phyloP scores from a whole-genome alignment of 2,888 invertebrate species.

The Orthonychiurus folsomi region DNA sequence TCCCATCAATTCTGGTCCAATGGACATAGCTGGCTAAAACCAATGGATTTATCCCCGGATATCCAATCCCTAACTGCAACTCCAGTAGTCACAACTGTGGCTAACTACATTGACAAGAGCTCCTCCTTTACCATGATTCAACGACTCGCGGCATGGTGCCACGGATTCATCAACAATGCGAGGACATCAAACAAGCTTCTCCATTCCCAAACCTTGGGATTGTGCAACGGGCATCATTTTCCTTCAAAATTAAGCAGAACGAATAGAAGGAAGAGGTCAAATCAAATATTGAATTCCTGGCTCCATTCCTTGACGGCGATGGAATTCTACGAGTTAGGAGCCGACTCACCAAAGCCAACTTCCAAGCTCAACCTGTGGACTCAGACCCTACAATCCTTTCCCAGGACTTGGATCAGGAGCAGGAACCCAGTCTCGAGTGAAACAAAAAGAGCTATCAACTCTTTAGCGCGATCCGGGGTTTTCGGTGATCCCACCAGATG shows the following conservation, averaged over 20 bases:
- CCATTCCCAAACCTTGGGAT: neutral
- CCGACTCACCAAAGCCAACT: neutral
- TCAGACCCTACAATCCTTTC: neutral
- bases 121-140: slow-evolving; percentile 1
- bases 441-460: too few relatives aligned
- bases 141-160: slow-evolving; percentile 6
- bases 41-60: neutral
- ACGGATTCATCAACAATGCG: slow-evolving; percentile 4
- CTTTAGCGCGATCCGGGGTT: too few relatives aligned
- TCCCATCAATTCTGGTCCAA: slow-evolving; percentile 13
- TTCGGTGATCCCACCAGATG: too few relatives aligned
- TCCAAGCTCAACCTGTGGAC: neutral
- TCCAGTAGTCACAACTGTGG: neutral
- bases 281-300: neutral
- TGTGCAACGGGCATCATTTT: neutral
- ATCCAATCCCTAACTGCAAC: neutral
- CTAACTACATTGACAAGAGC: neutral
- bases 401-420: neutral
- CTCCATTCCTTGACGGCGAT: neutral
- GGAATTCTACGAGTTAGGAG: neutral
- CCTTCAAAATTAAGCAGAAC: neutral
- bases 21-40: slow-evolving; percentile 10
- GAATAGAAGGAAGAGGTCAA: neutral
- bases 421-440: too few relatives aligned
- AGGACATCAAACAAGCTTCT: neutral